Base-by-base conservation (phyloP, 1,140 invertebrate species). In the Solen grandis region DNA sequence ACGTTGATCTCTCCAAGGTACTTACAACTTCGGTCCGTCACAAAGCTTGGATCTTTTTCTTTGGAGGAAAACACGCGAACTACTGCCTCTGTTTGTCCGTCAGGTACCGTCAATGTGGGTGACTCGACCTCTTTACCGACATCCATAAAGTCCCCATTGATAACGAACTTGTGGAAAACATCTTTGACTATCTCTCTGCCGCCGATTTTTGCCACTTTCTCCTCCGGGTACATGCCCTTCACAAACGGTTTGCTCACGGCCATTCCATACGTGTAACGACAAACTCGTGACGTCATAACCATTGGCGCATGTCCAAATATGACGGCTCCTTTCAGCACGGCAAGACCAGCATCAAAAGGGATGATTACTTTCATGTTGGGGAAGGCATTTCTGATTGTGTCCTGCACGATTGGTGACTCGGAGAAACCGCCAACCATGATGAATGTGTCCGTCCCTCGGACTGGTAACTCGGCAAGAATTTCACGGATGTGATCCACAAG, bases 271-370 rank as follows among this genome's bases (percentile, higher is more conserved):
- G 79, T 75, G 31, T 41, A 22, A 35, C 63, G 41, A 36, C 75
- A 78, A 5, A 78, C 41, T 8, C 75, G 75, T 41, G 75, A 78
- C 5, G 63, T 69, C 19, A 78, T 31, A 22, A 69, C 63, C 50
- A 78, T 50, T 1, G 75, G 65, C 0, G 33, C 41, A 29, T 78
- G 75, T 16, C 75, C 75, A 50, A 68, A 78, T 2, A 81, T 74
- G 1, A 81, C 79, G 13, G 79, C 79, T 8, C 79, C 79, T 38
- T 75, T 81, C 70, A 81, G n/a, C 16, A 81, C 79, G 22, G 79
- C 70, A 0, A 81, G 65, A 5, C 70, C 79, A 22, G 79, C 70
- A 46, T 78, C 75, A 27, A 74, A 66, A 10, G 79, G 79, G 41
- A 66, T 66, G 2, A 81, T 36, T 3, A 81, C 78, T 13, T 35